Conservation (phyloP, 1,140 invertebrate genomes). For the Drosophila arawakana region DNA sequence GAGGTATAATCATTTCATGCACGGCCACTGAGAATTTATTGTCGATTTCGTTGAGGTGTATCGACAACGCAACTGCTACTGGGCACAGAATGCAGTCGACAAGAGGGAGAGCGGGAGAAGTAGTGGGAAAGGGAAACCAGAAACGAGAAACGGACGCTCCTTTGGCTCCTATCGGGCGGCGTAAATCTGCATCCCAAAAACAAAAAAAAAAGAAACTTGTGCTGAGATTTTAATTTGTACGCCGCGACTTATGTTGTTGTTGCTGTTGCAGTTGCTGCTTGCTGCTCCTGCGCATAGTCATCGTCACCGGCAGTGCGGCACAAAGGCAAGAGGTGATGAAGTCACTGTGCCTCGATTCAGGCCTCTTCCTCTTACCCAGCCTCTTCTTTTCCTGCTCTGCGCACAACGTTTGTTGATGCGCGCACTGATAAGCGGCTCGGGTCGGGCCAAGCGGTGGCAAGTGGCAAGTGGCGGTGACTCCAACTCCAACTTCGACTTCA, state of each 20-base stretch:
- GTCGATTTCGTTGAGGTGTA: constrained; percentile 82
- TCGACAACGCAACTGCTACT: constrained; percentile 84
- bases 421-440: constrained; percentile 67
- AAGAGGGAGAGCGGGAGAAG: neutral
- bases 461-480: constrained; percentile 50
- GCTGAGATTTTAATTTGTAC: constrained; percentile 82
- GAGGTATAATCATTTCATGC: constrained; percentile 56
- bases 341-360: constrained; percentile 55
- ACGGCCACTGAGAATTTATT: constrained; percentile 81
- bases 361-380: neutral
- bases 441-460: constrained; percentile 50
- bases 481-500: constrained; percentile 10
- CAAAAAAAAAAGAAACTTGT: constrained; percentile 43
- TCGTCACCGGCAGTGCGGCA: constrained; percentile 19
- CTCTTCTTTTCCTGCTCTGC: constrained; percentile 36
- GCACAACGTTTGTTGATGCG: constrained; percentile 68
- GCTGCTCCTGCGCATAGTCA: constrained; percentile 55
- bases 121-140: neutral
- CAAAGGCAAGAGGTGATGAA: constrained; percentile 70
- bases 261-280: constrained; percentile 5
- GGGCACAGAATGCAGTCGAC: constrained; percentile 69
- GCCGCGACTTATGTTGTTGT: constrained; percentile 33
- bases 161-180: constrained; percentile 59
- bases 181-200: constrained; percentile 71
- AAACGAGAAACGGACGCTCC: constrained; percentile 42